Evolutionary conservation across 2,888 invertebrate genomes (phyloP).

Genomic region (Meliscaeva auricollis): DNA sequence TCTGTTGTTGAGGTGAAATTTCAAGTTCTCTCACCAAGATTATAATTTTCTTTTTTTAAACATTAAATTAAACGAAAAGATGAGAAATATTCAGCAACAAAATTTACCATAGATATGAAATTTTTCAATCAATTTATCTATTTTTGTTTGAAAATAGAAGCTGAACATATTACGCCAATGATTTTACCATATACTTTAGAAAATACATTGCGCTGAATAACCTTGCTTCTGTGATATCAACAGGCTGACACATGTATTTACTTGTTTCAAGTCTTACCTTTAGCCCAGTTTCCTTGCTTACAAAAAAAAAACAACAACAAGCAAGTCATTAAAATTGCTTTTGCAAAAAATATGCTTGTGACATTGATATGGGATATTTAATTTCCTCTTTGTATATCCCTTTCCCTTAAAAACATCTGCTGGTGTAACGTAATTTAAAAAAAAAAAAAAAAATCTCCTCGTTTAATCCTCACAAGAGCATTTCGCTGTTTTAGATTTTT

Average conservation of each 20-base stretch:
- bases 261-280: neutral
- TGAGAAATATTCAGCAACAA: too few relatives aligned
- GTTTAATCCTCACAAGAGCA: neutral
- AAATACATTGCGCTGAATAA: too few relatives aligned
- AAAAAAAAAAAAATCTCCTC: too few relatives aligned
- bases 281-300: neutral
- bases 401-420: neutral
- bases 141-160: too few relatives aligned
- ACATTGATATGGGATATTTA: slow-evolving; percentile 27
- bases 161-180: too few relatives aligned
- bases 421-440: neutral
- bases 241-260: too few relatives aligned
- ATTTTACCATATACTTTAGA: too few relatives aligned
- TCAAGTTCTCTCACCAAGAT: neutral
- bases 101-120: too few relatives aligned
- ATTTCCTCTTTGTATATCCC: slow-evolving; percentile 9
- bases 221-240: too few relatives aligned
- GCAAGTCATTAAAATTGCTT: neutral
- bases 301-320: neutral
- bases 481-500: neutral
- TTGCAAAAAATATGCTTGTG: neutral
- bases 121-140: too few relatives aligned
- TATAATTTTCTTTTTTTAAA: neutral
- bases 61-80: too few relatives aligned
- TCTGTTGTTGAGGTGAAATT: neutral